Percentiles rank a stretch among this genome's conserved stretches.
Evolutionary conservation across 1,140 invertebrate species (phyloP).

Genomic region (Vanessa tameamea): DNA sequence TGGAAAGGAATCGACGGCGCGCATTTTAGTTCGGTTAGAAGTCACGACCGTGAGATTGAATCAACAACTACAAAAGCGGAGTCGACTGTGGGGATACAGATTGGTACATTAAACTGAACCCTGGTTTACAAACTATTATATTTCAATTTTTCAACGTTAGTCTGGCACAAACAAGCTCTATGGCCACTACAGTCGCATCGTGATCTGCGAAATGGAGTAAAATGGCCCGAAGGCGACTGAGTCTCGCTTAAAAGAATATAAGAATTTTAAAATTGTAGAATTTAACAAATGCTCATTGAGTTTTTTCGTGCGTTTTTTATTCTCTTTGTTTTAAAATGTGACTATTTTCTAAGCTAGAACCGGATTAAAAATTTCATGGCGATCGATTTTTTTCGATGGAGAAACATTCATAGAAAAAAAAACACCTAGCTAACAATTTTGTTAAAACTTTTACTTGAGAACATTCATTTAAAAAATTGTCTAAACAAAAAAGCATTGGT

Average conservation of each 20-base stretch:
- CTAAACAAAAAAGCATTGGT: neutral
- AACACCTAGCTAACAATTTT: neutral
- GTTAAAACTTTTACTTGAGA: neutral
- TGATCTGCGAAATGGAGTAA: slow-evolving; percentile 17
- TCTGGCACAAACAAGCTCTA: slow-evolving; percentile 24
- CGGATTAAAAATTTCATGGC: neutral
- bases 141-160: slow-evolving; percentile 27
- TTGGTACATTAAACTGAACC: slow-evolving; percentile 21
- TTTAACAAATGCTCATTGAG: slow-evolving; percentile 23
- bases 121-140: slow-evolving; percentile 25
- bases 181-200: slow-evolving; percentile 16
- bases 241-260: slow-evolving; percentile 26
- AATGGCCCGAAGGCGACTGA: slow-evolving; percentile 22
- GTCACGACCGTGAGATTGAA: slow-evolving; percentile 14
- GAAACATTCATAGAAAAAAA: neutral
- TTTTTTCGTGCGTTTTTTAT: neutral
- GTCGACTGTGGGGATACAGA: slow-evolving; percentile 5
- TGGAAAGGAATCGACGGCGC: neutral
- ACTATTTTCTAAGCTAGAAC: neutral
- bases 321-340: neutral
- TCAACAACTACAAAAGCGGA: slow-evolving; percentile 6
- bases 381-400: neutral
- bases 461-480: neutral
- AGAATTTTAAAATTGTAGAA: slow-evolving; percentile 22
- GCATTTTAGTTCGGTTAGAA: slow-evolving; percentile 3